Percentiles rank a stretch among this genome's conserved stretches.
phyloP scores from a whole-genome alignment of 2,113 vertebrate species.

The Brienomyrus longianalis region DNA sequence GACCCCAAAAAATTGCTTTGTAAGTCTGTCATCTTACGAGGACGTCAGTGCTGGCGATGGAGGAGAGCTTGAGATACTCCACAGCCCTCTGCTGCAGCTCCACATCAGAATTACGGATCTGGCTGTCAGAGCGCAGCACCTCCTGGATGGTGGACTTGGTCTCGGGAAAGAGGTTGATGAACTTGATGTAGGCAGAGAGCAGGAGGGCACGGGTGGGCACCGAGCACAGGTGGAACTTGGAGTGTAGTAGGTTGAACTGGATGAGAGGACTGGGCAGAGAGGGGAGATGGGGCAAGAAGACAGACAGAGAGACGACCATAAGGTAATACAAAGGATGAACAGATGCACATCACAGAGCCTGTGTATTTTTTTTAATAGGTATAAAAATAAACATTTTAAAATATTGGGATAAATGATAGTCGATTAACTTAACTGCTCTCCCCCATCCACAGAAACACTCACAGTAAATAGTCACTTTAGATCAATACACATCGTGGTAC shows the following conservation, averaged over 20 bases:
- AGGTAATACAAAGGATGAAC: background rate
- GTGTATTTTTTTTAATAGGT: background rate
- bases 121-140: slow-evolving; percentile 82
- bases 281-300: background rate
- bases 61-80: slow-evolving; percentile 87
- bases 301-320: background rate
- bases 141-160: slow-evolving; percentile 89
- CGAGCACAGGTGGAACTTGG: slow-evolving; percentile 87
- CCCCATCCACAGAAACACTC: background rate
- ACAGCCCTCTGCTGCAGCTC: slow-evolving; percentile 88
- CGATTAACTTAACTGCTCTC: background rate
- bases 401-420: background rate
- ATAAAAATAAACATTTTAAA: background rate
- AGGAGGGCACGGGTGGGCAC: slow-evolving; percentile 81
- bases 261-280: slow-evolving; percentile 67
- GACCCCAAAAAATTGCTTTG: background rate
- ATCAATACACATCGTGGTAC: background rate
- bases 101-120: slow-evolving; percentile 84
- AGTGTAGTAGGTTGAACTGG: slow-evolving; percentile 87
- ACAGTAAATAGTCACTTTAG: background rate
- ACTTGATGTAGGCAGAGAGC: slow-evolving; percentile 88
- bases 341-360: background rate
- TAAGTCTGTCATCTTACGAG: slow-evolving; percentile 59
- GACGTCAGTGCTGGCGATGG: slow-evolving; percentile 84
- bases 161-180: slow-evolving; percentile 91